A percentile compares a stretch with the other conserved stretches of the same genome.
Conservation (phyloP, 2,888 invertebrate genomes). For the Neria commutata region DNA sequence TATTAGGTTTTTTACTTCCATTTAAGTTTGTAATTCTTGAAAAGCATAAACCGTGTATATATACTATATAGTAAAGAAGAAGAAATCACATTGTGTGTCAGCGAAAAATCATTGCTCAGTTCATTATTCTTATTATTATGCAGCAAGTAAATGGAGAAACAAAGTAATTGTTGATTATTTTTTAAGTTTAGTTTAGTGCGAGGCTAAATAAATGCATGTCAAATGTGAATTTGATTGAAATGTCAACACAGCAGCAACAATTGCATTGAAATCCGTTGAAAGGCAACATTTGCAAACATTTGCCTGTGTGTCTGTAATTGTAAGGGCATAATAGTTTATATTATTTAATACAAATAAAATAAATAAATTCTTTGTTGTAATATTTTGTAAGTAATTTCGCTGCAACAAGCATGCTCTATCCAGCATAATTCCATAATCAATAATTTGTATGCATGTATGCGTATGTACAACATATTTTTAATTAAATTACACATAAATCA, state of each 20-base stretch:
- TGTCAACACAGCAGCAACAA: background rate
- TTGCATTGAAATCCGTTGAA: background rate
- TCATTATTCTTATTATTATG: too few relatives aligned
- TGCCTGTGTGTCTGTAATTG: background rate
- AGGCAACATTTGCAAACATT: background rate
- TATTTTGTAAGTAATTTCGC: background rate
- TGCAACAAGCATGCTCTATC: too few relatives aligned
- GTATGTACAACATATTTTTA: background rate
- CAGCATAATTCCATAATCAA: background rate
- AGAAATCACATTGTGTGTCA: conserved; percentile 42
- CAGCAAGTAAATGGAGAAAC: conserved; percentile 18
- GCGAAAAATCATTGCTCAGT: conserved; percentile 17
- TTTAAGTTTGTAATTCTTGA: too few relatives aligned
- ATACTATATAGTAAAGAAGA: conserved; percentile 29
- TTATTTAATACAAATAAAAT: background rate
- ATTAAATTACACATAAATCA: background rate
- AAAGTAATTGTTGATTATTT: conserved; percentile 60
- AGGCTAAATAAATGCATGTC: conserved; percentile 50
- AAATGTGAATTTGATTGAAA: conserved; percentile 3
- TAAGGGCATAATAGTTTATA: background rate
- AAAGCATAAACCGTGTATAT: conserved; percentile 8
- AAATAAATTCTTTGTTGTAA: background rate
- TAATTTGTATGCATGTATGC: background rate
- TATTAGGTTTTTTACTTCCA: conserved; percentile 13
- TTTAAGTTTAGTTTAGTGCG: conserved; percentile 61